Conservation (phyloP, 2,888 invertebrate genomes). For the Calameuta filiformis region DNA sequence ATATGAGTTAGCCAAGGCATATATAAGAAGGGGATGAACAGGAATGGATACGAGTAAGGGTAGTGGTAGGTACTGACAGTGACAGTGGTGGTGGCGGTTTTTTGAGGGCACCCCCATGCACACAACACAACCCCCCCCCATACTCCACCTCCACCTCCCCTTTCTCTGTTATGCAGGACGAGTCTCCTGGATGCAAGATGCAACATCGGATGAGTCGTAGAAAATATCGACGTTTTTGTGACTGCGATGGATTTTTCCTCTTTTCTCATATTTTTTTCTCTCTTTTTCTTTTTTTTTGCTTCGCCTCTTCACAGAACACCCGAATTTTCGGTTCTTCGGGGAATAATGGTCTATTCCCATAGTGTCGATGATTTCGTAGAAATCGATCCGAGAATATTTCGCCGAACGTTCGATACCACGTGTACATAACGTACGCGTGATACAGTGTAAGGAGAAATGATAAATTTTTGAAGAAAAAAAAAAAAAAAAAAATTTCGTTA, state of each 20-base stretch:
- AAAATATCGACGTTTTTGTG: conserved; percentile 37
- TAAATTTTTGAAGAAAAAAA: too few species aligned
- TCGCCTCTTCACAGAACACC: too few species aligned
- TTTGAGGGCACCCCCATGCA: not conserved
- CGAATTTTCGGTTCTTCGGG: conserved; percentile 18
- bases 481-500: too few species aligned
- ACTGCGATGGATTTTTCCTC: conserved; percentile 2
- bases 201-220: conserved; percentile 53
- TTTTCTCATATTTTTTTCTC: conserved; percentile 14
- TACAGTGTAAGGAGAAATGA: too few species aligned
- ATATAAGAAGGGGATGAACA: not conserved
- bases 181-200: conserved; percentile 38
- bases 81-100: conserved; percentile 1
- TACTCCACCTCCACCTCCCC: conserved; percentile 21
- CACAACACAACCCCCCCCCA: conserved; percentile 12
- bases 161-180: conserved; percentile 17
- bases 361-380: conserved; percentile 16
- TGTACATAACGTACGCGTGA: too few species aligned
- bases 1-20: too few species aligned
- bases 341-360: conserved; percentile 22
- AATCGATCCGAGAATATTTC: conserved; percentile 8
- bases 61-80: not conserved
- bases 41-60: not conserved
- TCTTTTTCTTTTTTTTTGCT: conserved; percentile 2
- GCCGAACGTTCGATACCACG: not conserved